phyloP scores from a whole-genome alignment of 2,797 vertebrate species.

The Sarcoramphus papa region DNA sequence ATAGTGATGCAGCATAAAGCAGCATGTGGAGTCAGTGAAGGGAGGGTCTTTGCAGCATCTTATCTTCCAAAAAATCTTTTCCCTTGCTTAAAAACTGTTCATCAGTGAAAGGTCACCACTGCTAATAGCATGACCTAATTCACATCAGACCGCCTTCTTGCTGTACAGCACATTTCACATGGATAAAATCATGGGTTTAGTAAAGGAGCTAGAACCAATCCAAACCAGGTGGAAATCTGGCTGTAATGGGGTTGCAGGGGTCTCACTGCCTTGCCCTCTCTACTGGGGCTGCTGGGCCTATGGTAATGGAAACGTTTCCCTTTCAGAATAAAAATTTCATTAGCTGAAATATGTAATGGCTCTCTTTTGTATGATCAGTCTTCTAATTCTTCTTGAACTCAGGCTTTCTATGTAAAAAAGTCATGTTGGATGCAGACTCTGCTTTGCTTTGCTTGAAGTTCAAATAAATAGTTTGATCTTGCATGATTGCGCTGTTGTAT shows the following conservation, averaged over 20 bases:
- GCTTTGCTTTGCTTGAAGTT: not conserved
- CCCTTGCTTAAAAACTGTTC: not conserved
- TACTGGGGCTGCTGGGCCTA: not conserved
- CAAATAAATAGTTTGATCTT: not conserved
- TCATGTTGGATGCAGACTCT: not conserved
- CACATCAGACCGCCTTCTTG: not conserved
- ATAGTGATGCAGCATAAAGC: not conserved
- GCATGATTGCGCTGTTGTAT: not conserved
- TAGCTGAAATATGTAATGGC: not conserved
- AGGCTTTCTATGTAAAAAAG: not conserved
- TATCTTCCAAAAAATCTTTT: slow-evolving; percentile 2
- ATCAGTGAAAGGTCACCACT: not conserved
- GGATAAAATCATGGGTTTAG: not conserved
- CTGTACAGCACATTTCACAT: not conserved
- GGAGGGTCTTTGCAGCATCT: not conserved
- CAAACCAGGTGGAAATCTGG: not conserved
- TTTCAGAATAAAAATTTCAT: not conserved
- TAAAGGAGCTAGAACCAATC: not conserved
- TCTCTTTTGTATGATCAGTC: not conserved
- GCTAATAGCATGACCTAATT: not conserved
- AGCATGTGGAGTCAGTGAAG: not conserved
- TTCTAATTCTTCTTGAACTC: not conserved
- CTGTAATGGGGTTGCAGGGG: not conserved
- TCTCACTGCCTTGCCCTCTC: not conserved
- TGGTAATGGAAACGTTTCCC: not conserved